Base-by-base conservation (phyloP, 2,888 invertebrate species). In the Rhingia rostrata region DNA sequence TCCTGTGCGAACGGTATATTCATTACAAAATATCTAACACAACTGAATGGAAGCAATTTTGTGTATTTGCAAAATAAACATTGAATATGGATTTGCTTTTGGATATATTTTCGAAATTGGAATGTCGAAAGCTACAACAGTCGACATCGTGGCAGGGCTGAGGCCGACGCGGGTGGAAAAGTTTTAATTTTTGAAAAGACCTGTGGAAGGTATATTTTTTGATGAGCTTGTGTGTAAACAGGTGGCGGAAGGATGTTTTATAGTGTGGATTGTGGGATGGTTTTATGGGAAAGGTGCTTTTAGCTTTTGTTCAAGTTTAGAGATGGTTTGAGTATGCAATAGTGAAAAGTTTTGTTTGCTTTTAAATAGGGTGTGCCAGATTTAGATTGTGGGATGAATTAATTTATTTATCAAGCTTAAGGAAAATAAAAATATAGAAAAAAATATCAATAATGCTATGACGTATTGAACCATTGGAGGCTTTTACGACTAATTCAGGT, bases 21-120 rank as follows among this genome's bases (percentile, higher is more conserved):
- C 83, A 47, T 47, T 69, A 69, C 67, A 83, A 83, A 83, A 79
- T 79, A 53, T 74, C 83, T 58, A 73, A 83, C 73, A 54, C 83
- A 60, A 83, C 83, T 83, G 73, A 83, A 58, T 54, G 67, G 14
- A 54, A 53, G 9, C 12, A 10, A 30, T 37, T 53, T 64, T 64
- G 58, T 64, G 54, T 75, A 47, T 58, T 75, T 70, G 69, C 58
- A 69, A 83, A 79, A 83, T 64, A 83, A 83, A 83, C 79, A 83
- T 53, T 47, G n/a, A n/a, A n/a, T n/a, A n/a, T n/a, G 30, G 39
- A 41, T 22, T 22, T 22, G 22, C 1, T 22, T 22, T 22, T 22
- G 63, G 63, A 30, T 51, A 43, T 43, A 67, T 12, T 83, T 73
- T 78, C 78, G 78, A 78, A 83, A 83, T 39, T 30, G 39, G 49